phyloP scores from a whole-genome alignment of 2,888 invertebrate genomes.

The Tricholauxania praeusta region DNA sequence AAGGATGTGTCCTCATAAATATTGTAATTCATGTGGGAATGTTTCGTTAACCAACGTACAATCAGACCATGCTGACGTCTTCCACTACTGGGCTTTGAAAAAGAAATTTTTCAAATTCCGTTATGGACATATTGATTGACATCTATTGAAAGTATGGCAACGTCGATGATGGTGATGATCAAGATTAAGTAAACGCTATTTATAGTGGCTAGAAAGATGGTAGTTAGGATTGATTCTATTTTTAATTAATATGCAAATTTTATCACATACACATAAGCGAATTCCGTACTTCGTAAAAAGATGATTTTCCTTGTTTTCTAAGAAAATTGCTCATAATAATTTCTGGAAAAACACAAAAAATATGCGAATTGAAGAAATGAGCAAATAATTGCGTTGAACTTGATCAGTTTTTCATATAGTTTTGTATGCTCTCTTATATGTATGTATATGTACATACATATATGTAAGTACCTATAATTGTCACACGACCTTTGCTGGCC shows the following conservation, averaged over 20 bases:
- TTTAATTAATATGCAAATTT: constrained; percentile 31
- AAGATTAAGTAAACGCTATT: constrained; percentile 12
- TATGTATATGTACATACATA: background rate
- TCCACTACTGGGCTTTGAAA: background rate
- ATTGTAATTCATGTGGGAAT: constrained; percentile 42
- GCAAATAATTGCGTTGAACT: constrained; percentile 21
- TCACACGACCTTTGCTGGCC: constrained; percentile 69
- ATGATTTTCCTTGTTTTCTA: no score
- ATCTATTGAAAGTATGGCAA: constrained; percentile 3
- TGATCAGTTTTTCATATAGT: constrained; percentile 18
- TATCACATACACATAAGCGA: no score
- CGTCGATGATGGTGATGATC: background rate
- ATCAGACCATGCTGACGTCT: background rate
- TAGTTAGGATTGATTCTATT: constrained; percentile 10
- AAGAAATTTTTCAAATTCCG: constrained; percentile 25
- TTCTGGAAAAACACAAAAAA: background rate
- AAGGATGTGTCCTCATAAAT: constrained; percentile 30
- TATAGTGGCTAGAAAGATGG: background rate
- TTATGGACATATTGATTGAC: constrained; percentile 23
- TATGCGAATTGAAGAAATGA: background rate
- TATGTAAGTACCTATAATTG: constrained; percentile 59
- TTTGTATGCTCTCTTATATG: no score
- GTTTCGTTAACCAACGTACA: constrained; percentile 5
- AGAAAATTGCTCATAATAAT: background rate
- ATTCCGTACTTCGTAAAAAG: no score